Evolutionary conservation across 1,140 invertebrate species (phyloP).

Genomic region (Scaptomyza montana): DNA sequence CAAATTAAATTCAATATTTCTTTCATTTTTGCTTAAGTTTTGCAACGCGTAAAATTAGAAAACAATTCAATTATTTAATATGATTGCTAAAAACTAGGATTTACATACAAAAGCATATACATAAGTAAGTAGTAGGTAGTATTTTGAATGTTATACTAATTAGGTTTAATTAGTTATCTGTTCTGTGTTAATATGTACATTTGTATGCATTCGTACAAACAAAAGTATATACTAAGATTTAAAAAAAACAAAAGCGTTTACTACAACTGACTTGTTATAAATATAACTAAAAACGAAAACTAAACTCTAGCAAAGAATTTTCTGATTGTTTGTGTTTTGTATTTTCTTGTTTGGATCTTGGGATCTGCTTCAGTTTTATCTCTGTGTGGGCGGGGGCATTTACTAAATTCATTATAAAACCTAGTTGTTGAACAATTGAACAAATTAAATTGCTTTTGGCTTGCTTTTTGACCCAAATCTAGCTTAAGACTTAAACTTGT

Average conservation of each 20-base stretch:
- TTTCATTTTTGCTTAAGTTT: constrained; percentile 58
- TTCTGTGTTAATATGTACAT: constrained; percentile 64
- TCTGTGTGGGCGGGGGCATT: constrained; percentile 54
- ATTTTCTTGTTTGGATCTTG: constrained; percentile 27
- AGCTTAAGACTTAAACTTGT: constrained; percentile 39
- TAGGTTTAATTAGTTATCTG: constrained; percentile 47
- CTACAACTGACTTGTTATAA: constrained; percentile 72
- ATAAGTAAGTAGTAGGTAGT: constrained; percentile 29
- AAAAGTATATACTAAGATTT: constrained; percentile 36
- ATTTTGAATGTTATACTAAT: constrained; percentile 18
- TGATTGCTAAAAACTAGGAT: constrained; percentile 55
- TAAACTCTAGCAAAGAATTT: constrained; percentile 74
- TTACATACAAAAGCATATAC: constrained; percentile 51
- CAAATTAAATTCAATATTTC: constrained; percentile 38
- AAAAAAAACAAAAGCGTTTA: constrained; percentile 56
- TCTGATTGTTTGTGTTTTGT: constrained; percentile 34
- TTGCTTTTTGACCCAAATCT: constrained; percentile 27
- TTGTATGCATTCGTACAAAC: constrained; percentile 59
- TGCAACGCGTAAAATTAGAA: constrained; percentile 77
- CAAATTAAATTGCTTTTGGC: constrained; percentile 44
- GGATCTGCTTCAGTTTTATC: constrained; percentile 13
- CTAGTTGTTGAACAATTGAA: constrained; percentile 26
- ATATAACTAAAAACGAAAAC: constrained; percentile 59
- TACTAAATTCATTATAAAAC: constrained; percentile 62
- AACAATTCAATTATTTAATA: constrained; percentile 80